These are phyloP conservation scores for Oostethus manadensis DNA, from an alignment of 2,113 vertebrate genomes.

Conservation along the genomic window DNA sequence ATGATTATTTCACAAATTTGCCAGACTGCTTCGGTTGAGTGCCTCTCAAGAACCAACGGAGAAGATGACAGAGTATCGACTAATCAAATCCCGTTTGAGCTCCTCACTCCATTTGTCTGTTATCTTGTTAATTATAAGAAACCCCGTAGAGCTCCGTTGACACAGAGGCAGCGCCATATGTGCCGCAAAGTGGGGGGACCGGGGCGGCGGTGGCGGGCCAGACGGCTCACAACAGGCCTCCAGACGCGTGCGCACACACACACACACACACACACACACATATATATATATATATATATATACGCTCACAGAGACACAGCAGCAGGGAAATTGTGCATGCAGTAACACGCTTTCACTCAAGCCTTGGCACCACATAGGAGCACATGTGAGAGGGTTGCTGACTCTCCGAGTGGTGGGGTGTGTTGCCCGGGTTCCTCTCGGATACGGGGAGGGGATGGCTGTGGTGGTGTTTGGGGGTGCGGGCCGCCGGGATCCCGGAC, in stretches of 20 bases:
- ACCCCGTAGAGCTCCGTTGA: constrained; percentile 60
- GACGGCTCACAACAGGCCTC: constrained; percentile 57
- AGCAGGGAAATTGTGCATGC: constrained; percentile 40
- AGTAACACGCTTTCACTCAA: constrained; percentile 46
- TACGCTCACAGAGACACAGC: constrained; percentile 41
- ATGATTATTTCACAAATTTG: background rate
- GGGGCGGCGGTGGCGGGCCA: constrained; percentile 56
- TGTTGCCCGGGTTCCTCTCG: no score
- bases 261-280: constrained; percentile 9
- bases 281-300: no score
- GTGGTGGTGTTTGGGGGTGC: no score
- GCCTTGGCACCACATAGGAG: constrained; percentile 13
- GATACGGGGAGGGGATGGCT: no score
- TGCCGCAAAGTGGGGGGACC: constrained; percentile 50
- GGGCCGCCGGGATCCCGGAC: no score
- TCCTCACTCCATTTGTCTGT: constrained; percentile 56
- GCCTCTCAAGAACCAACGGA: constrained; percentile 7
- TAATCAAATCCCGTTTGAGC: constrained; percentile 35
- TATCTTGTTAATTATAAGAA: constrained; percentile 67
- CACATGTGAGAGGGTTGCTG: no score
- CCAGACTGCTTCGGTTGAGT: constrained; percentile 11
- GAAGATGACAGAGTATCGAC: constrained; percentile 3
- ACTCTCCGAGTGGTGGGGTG: no score
- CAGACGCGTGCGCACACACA: constrained; percentile 26
- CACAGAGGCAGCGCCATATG: constrained; percentile 60